Conservation (phyloP, 2,888 invertebrate species). For the Prenolepis imparis region DNA sequence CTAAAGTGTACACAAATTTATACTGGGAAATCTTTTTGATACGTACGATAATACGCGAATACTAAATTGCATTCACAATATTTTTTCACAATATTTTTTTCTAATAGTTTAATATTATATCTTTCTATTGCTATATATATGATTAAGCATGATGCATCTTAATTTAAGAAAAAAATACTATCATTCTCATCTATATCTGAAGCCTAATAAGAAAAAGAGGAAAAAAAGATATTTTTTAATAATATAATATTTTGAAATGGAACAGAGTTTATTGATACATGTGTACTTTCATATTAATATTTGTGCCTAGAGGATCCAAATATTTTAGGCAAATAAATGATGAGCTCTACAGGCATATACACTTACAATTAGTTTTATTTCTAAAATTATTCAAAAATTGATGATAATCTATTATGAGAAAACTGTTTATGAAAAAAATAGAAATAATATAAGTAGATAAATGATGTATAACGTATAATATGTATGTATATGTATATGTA, state of each 20-base stretch:
- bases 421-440: not conserved
- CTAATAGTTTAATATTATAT: slow-evolving; percentile 19
- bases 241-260: not conserved
- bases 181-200: slow-evolving; percentile 62
- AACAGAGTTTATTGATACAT: not conserved
- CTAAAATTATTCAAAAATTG: slow-evolving; percentile 6
- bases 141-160: not conserved
- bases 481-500: not conserved
- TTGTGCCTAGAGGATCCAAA: not conserved
- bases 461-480: not conserved
- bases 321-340: not conserved
- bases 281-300: slow-evolving; percentile 6
- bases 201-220: slow-evolving; percentile 6
- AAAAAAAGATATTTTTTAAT: not conserved
- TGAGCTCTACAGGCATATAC: not conserved
- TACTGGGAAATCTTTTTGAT: not conserved
- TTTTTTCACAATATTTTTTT: not conserved
- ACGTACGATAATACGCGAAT: not conserved
- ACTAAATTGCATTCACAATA: not conserved
- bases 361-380: not conserved
- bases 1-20: slow-evolving; percentile 20
- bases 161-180: slow-evolving; percentile 38
- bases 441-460: not conserved
- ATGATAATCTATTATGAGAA: not conserved
- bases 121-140: not conserved